Base-by-base conservation (phyloP, 2,888 invertebrate genomes). In the Malacosoma neustria region DNA sequence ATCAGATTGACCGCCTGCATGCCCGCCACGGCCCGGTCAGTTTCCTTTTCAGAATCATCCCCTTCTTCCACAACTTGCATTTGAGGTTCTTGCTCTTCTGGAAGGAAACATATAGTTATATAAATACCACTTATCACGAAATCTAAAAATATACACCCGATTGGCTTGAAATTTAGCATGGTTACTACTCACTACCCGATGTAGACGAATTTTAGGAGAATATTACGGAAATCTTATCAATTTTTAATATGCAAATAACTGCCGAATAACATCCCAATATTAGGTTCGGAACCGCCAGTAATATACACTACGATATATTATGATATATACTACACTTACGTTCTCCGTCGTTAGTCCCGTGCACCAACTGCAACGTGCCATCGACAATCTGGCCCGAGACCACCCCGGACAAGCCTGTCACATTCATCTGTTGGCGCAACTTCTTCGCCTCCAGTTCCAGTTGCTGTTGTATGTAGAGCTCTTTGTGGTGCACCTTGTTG, bases 401-500 rank as follows among this genome's bases (percentile, higher is more conserved):
- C 11, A 81, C 77, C 0, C 74, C 76, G 0, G 76, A 63, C 1
- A 85, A 57, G 1, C 74, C 77, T 33, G 54, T 53, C n/a, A 77
- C 68, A 45, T 76, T 81, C 43, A 84, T 70, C 53, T 82, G 79
- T 38, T 81, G 76, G 1, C 80, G 51, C 40, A 75, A 66, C 61
- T 77, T 82, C 67, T 81, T 84, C 4, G 82, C 81, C 34, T 86
- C 84, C 1, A 68, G 67, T 35, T 85, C 81, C 32, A 85, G 35
- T 46, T 86, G 81, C 51, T 82, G 81, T 32, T 86, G 82, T 1
- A 76, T 45, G 55, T 86, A 87, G 1, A 86, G 38, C 11, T 86
- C 86, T 48, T 86, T 87, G 56, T 87, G 87, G 45, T 87, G 87
- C n/a, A 87, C 84, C 54, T 86, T 86, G 62, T 87, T 87, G 61